phyloP scores from a whole-genome alignment of 2,113 vertebrate genomes.

The Pyxicephalus adspersus region DNA sequence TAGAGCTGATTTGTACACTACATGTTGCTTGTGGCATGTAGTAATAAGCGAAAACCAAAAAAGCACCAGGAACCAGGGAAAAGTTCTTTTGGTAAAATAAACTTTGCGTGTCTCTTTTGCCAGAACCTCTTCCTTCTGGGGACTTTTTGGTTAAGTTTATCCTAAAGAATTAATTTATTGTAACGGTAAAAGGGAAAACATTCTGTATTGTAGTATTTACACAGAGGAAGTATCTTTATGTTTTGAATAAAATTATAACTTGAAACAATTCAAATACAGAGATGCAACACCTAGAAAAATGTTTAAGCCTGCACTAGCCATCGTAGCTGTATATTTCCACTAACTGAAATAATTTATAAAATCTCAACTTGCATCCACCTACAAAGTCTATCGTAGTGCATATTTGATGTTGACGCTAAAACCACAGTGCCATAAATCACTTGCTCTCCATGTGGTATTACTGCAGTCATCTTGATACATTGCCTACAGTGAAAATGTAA shows the following conservation, averaged over 20 bases:
- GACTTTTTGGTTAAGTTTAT: no score
- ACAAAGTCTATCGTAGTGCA: conserved; percentile 1
- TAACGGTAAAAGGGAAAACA: no score
- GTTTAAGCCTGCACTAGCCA: not conserved
- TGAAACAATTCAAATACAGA: not conserved
- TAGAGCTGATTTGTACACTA: no score
- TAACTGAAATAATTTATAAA: conserved; percentile 22
- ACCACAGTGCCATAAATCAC: conserved; percentile 21
- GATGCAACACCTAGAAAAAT: not conserved
- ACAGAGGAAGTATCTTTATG: no score
- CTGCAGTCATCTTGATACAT: conserved; percentile 33
- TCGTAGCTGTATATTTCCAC: not conserved
- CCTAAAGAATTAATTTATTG: no score
- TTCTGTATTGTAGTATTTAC: no score
- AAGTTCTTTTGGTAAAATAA: no score
- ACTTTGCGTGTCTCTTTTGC: no score
- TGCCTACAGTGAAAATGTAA: conserved; percentile 26
- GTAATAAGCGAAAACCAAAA: no score
- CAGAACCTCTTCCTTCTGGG: no score
- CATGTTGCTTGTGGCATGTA: no score
- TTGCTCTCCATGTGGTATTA: conserved; percentile 29
- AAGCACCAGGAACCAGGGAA: no score
- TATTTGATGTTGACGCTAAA: conserved; percentile 25
- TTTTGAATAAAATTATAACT: not conserved
- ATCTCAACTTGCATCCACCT: conserved; percentile 31